Evolutionary conservation across 2,797 vertebrate genomes (phyloP).

Genomic region (Heliangelus exortis): DNA sequence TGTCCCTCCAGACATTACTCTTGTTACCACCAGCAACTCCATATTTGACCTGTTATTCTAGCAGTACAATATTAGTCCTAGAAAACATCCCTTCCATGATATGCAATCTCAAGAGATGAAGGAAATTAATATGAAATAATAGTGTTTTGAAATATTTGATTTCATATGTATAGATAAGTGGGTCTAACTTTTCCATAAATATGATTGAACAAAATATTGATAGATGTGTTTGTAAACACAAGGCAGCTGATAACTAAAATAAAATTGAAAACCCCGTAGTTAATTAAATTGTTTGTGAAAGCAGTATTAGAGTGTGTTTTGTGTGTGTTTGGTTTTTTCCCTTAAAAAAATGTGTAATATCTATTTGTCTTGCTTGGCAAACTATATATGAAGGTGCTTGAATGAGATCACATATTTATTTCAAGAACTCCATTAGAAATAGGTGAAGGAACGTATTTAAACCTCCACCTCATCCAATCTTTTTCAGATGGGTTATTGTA

Average conservation of each 20-base stretch:
- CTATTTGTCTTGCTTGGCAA: neutral
- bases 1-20: neutral
- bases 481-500: neutral
- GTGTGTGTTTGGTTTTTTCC: neutral
- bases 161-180: neutral
- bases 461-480: neutral
- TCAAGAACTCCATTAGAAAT: neutral
- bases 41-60: neutral
- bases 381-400: too few relatives aligned
- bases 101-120: neutral
- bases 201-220: neutral
- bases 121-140: neutral
- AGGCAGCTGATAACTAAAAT: neutral
- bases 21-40: neutral
- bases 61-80: neutral
- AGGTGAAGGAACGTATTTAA: neutral
- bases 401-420: neutral
- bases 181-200: neutral
- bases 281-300: neutral
- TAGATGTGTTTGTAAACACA: neutral
- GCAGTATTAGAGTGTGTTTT: neutral
- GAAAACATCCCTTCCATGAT: neutral
- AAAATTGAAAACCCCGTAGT: neutral
- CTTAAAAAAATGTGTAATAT: neutral
- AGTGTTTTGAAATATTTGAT: neutral